These are phyloP conservation scores for Riparia riparia DNA, from an alignment of 2,113 vertebrate species.

Conservation along the genomic window DNA sequence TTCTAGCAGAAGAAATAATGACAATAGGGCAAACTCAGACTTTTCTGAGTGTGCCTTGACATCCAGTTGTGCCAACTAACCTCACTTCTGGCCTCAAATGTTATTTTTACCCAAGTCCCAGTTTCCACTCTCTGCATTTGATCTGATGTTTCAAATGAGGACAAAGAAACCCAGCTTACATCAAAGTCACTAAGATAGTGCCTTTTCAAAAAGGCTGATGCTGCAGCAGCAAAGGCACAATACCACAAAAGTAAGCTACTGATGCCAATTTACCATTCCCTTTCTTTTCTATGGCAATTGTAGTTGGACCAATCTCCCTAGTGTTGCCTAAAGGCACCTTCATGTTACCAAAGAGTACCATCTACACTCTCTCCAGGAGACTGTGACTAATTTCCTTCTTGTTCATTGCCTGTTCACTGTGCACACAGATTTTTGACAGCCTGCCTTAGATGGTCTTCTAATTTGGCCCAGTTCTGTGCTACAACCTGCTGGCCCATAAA, in stretches of 20 bases:
- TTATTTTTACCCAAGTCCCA: neutral
- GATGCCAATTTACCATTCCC: neutral
- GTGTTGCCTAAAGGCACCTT: neutral
- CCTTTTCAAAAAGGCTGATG: neutral
- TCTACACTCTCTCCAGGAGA: neutral
- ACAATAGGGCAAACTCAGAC: neutral
- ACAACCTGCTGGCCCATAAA: neutral
- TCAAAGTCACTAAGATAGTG: neutral
- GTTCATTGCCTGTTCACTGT: neutral
- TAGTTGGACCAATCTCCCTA: neutral
- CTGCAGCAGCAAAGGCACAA: neutral
- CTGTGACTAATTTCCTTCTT: neutral
- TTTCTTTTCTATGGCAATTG: neutral
- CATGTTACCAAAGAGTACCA: neutral
- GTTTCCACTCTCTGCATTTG: neutral
- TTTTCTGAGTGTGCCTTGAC: neutral
- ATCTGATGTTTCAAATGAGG: neutral
- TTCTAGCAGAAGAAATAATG: neutral
- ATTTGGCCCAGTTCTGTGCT: neutral
- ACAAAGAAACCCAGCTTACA: neutral
- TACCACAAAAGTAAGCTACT: neutral
- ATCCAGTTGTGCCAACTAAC: neutral
- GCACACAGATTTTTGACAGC: neutral
- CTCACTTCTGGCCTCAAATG: neutral
- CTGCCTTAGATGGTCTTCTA: neutral